These are phyloP conservation scores for Hemichromis elongatus DNA, from an alignment of 2,113 vertebrate genomes.

Conservation along the genomic window DNA sequence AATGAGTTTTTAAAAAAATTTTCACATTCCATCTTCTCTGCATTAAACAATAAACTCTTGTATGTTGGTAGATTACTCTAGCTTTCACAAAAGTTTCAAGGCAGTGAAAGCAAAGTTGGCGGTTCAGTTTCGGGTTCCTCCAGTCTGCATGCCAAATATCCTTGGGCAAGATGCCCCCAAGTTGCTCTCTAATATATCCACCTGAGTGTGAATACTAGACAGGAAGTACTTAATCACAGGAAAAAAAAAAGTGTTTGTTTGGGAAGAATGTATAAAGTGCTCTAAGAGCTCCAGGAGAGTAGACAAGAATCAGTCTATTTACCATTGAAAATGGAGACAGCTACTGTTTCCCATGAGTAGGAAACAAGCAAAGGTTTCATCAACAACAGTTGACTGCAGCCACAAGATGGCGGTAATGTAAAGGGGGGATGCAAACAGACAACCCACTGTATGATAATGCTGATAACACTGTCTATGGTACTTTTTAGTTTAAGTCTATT, in stretches of 20 bases:
- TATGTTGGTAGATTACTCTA: accelerated
- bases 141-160: too few species aligned
- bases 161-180: neutral
- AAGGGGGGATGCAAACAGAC: neutral
- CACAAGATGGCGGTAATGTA: neutral
- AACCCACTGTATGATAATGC: neutral
- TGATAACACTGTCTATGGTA: neutral
- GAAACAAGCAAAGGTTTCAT: neutral
- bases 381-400: neutral
- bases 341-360: neutral
- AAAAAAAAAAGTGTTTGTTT: neutral
- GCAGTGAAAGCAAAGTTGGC: too few species aligned
- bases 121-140: too few species aligned
- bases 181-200: neutral
- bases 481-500: neutral
- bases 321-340: neutral
- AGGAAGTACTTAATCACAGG: neutral
- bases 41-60: neutral
- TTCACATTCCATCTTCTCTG: neutral
- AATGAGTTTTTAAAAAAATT: neutral
- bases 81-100: neutral
- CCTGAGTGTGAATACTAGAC: neutral
- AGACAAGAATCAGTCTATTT: neutral
- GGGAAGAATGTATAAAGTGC: neutral
- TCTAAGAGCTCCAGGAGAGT: neutral